Percentiles rank a stretch among this genome's conserved stretches.
These are phyloP conservation scores for Caenorhabditis sinica DNA, from an alignment of 2,888 invertebrate genomes.

Conservation along the genomic window DNA sequence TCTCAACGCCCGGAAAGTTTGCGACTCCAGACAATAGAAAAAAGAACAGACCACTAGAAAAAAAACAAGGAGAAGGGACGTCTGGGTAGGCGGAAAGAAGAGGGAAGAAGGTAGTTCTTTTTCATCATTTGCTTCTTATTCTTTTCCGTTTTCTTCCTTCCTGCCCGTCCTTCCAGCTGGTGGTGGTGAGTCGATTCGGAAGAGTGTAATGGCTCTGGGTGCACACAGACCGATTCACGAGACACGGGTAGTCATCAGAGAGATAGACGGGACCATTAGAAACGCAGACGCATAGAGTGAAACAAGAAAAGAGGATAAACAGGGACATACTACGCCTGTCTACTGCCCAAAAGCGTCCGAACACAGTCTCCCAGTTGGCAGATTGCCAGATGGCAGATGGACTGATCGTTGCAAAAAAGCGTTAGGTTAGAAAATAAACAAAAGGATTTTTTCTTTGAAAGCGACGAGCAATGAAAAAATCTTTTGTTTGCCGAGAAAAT, in stretches of 20 bases:
- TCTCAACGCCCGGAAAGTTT: not conserved
- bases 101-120: slow-evolving; percentile 28
- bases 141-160: slow-evolving; percentile 11
- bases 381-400: slow-evolving; percentile 39
- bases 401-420: slow-evolving; percentile 24
- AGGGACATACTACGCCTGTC: slow-evolving; percentile 15
- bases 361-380: slow-evolving; percentile 26
- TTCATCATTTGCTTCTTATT: slow-evolving; percentile 25
- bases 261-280: slow-evolving; percentile 51
- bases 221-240: slow-evolving; percentile 44
- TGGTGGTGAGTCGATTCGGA: slow-evolving; percentile 42
- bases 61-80: slow-evolving; percentile 5
- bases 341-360: slow-evolving; percentile 19
- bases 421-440: slow-evolving; percentile 51
- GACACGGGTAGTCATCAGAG: slow-evolving; percentile 30
- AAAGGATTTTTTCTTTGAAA: slow-evolving; percentile 37
- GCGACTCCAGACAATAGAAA: slow-evolving; percentile 3
- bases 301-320: slow-evolving; percentile 15
- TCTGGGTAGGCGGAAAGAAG: slow-evolving; percentile 24
- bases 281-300: slow-evolving; percentile 48
- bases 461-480: slow-evolving; percentile 2
- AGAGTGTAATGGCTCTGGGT: slow-evolving; percentile 58
- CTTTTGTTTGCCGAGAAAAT: slow-evolving; percentile 50
- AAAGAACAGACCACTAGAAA: slow-evolving; percentile 3
- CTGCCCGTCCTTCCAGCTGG: slow-evolving; percentile 51